These are phyloP conservation scores for Dicyrtomina minuta DNA, from an alignment of 2,888 invertebrate genomes.

Conservation along the genomic window DNA sequence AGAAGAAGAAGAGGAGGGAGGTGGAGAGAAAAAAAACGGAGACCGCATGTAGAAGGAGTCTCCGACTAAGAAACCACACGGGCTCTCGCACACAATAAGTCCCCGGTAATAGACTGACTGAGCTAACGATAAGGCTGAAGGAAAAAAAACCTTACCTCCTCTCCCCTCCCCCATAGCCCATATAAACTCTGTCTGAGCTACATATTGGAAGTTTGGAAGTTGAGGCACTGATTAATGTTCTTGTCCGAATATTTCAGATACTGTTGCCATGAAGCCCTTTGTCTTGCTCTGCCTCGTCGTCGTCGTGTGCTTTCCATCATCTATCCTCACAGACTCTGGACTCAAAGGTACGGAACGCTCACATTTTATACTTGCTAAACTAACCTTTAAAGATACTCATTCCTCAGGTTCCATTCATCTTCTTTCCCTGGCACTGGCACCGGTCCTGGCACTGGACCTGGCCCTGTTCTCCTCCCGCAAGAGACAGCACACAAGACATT, in stretches of 20 bases:
- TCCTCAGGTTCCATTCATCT: conserved; percentile 15
- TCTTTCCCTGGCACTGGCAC: too few species aligned
- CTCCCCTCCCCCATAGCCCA: not conserved
- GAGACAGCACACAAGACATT: too few species aligned
- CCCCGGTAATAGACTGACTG: too few species aligned
- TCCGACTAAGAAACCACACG: too few species aligned
- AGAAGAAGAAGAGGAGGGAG: too few species aligned
- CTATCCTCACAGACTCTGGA: conserved; percentile 29
- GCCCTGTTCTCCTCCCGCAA: too few species aligned
- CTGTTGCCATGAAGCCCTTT: conserved; percentile 9
- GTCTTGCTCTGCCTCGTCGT: conserved; percentile 14
- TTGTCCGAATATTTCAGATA: conserved; percentile 25
- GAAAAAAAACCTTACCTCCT: not conserved
- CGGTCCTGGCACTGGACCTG: too few species aligned
- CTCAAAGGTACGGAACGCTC: conserved; percentile 29
- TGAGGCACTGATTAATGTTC: conserved; percentile 29
- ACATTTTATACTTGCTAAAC: conserved; percentile 24
- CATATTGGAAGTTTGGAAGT: too few species aligned
- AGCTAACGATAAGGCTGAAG: too few species aligned
- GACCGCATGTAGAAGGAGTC: too few species aligned
- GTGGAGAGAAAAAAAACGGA: too few species aligned
- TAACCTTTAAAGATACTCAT: conserved; percentile 17
- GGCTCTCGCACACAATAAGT: too few species aligned
- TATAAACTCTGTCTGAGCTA: not conserved
- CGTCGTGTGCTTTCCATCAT: conserved; percentile 19